Base-by-base conservation (phyloP, 2,888 invertebrate species). In the Abrostola tripartita region DNA sequence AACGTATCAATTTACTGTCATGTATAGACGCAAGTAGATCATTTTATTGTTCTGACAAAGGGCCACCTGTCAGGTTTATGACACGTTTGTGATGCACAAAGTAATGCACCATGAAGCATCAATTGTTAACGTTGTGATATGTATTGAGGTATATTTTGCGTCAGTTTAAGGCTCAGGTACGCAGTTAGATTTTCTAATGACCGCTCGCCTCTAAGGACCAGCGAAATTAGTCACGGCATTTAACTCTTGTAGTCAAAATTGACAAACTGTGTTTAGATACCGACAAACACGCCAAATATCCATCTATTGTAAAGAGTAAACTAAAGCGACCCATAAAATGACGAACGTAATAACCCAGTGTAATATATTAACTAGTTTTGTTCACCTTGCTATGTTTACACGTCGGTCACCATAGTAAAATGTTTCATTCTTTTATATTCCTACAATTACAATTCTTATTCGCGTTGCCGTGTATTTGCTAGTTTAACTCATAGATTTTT, bases 351-450 rank as follows among this genome's bases (percentile, higher is more conserved):
- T 50, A 61, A 5, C 49, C 36, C 52, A 55, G 44, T 55, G 7
- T 50, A 24, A 44, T 37, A 38, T 55, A 14, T 68, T 62, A 52
- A 57, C 49, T 57, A 42, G n/a, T n/a, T 51, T 50, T 11, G 56
- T 56, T 50, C 35, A 44, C 40, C 40, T 52, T 0, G 7, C 10
- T 59, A 0, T 76, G 79, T 79, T 67, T 77, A 61, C 47, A 44
- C 35, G 52, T 59, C 54, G 44, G 77, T 79, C 59, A 47, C 67
- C 52, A 79, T 79, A 56, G 68, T 38, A 52, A 71, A 59, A 2
- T 50, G 37, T 60, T 49, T 47, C 9, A 8, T 5, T 40, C 14
- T 24, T 47, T 24, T 14, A 24, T 24, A 14, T 6, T 47, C 8
- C 10, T 12, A 4, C 14, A 44, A 9, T 14, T 47, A 9, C 9